phyloP scores from a whole-genome alignment of 1,140 invertebrate species.

The Geopemphigus sp. region DNA sequence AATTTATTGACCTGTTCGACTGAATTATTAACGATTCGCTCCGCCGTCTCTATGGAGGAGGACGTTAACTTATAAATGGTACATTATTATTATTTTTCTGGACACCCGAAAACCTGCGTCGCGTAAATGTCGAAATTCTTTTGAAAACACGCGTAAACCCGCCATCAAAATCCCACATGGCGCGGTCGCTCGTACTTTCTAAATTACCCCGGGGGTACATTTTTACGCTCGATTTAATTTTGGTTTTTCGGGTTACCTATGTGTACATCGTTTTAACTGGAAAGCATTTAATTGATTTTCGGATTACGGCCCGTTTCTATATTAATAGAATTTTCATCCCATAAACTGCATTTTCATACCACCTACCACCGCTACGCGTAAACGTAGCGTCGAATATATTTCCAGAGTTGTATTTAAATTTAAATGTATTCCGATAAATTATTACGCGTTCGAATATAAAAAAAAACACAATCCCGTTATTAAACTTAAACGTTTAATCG shows the following conservation, averaged over 20 bases:
- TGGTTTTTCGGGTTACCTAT: not conserved
- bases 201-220: not conserved
- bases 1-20: slow-evolving; percentile 37
- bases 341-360: no score
- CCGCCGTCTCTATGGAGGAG: not conserved
- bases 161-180: not conserved
- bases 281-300: no score
- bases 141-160: slow-evolving; percentile 8
- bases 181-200: not conserved
- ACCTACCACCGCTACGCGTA: no score
- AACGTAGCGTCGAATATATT: no score
- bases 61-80: not conserved
- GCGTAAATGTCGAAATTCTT: slow-evolving; percentile 10
- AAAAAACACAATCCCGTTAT: no score
- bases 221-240: not conserved
- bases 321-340: no score
- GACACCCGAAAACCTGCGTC: not conserved
- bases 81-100: not conserved
- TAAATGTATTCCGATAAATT: no score
- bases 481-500: no score
- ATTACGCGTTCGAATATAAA: no score
- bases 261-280: no score
- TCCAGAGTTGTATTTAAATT: no score
- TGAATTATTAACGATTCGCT: slow-evolving; percentile 40
- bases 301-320: no score